Evolutionary conservation across 1,140 invertebrate species (phyloP).

Genomic region (Tachypleus tridentatus): DNA sequence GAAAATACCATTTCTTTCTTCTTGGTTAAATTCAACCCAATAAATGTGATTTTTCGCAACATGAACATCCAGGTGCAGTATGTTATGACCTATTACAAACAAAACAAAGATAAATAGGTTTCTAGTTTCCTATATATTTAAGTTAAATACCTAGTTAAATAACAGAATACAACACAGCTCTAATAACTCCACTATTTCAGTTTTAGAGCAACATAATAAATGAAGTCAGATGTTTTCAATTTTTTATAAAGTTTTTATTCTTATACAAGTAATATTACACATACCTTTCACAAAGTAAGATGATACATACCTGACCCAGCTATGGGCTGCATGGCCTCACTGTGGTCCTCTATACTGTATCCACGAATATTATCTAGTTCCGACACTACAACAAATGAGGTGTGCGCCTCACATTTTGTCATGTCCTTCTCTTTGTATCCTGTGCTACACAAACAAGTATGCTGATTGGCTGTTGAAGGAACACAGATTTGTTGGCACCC

Average conservation of each 20-base stretch:
- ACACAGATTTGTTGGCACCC: conserved; percentile 89
- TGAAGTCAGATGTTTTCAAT: too few relatives aligned
- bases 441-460: conserved; percentile 72
- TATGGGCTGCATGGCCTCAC: conserved; percentile 91
- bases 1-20: conserved; percentile 84
- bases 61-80: conserved; percentile 78
- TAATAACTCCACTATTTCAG: too few relatives aligned
- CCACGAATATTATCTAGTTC: conserved; percentile 76
- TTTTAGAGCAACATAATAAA: too few relatives aligned
- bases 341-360: conserved; percentile 68
- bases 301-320: conserved; percentile 47
- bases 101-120: background rate
- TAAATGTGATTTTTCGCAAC: conserved; percentile 84
- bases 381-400: conserved; percentile 82
- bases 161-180: too few relatives aligned
- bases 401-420: conserved; percentile 61
- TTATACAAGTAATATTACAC: too few relatives aligned
- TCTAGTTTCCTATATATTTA: too few relatives aligned
- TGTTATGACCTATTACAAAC: conserved; percentile 51
- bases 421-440: conserved; percentile 60
- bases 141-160: too few relatives aligned
- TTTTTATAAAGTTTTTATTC: too few relatives aligned
- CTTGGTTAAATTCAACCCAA: conserved; percentile 89
- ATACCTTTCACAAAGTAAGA: too few relatives aligned
- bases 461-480: conserved; percentile 51